These are phyloP conservation scores for Subanguina moxae DNA, from an alignment of 1,140 invertebrate species.

Conservation along the genomic window DNA sequence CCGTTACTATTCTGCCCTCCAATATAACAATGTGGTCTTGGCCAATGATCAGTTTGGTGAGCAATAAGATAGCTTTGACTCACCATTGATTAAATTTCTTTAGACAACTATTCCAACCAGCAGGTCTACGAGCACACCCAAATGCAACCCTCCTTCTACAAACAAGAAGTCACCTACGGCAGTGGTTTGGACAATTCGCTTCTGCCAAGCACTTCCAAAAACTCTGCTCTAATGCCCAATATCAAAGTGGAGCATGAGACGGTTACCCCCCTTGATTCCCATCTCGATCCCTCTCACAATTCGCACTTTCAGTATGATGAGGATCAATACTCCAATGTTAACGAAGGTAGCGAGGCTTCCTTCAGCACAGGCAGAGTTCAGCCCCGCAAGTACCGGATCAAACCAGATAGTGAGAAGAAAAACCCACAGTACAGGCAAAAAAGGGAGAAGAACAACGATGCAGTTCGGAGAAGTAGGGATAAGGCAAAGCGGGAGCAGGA, in stretches of 20 bases:
- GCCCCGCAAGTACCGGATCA: constrained; percentile 42
- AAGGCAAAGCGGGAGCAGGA: constrained; percentile 34
- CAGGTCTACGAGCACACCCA: neutral
- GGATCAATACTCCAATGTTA: neutral
- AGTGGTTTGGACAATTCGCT: neutral
- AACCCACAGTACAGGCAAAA: constrained; percentile 34
- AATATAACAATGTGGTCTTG: constrained; percentile 11
- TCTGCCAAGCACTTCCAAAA: neutral
- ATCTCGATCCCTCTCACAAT: neutral
- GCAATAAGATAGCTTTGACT: too few relatives aligned
- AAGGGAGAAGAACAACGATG: constrained; percentile 43
- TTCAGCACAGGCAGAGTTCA: neutral
- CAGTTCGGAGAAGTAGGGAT: constrained; percentile 35
- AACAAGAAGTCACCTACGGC: neutral
- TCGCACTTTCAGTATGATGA: neutral
- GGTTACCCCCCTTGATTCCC: neutral
- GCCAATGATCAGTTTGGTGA: neutral
- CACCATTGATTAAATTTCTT: too few relatives aligned
- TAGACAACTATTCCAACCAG: constrained; percentile 1
- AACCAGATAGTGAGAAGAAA: constrained; percentile 30
- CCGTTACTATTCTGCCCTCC: neutral
- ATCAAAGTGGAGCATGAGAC: neutral
- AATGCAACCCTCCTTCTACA: neutral
- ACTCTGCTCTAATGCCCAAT: neutral
- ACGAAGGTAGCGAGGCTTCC: neutral